Percentiles rank a stretch among this genome's conserved stretches.
Evolutionary conservation across 2,888 invertebrate species (phyloP).

Genomic region (Eupsilia transversa): DNA sequence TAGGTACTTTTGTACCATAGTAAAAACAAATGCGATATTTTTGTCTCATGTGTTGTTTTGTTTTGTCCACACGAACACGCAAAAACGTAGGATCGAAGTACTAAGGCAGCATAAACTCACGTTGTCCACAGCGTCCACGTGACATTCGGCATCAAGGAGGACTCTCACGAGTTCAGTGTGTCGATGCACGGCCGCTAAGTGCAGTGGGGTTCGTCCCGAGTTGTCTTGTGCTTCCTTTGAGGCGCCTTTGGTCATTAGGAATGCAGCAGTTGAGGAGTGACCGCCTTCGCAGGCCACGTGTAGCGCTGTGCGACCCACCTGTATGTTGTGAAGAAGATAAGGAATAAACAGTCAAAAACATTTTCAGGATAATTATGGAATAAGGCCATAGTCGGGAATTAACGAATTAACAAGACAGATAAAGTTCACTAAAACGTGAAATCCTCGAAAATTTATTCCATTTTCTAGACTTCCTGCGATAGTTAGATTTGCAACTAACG

Average conservation of each 20-base stretch:
- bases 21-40: background rate
- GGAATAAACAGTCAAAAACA: background rate
- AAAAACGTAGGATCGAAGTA: slow-evolving; percentile 51
- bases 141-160: slow-evolving; percentile 92
- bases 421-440: background rate
- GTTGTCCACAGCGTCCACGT: slow-evolving; percentile 89
- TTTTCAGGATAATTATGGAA: background rate
- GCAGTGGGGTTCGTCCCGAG: slow-evolving; percentile 94
- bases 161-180: slow-evolving; percentile 93
- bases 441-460: background rate
- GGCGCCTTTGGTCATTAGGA: slow-evolving; percentile 91
- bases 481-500: slow-evolving; percentile 13
- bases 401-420: background rate
- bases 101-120: slow-evolving; percentile 76
- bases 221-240: slow-evolving; percentile 93
- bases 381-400: background rate
- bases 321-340: slow-evolving; percentile 15
- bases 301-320: slow-evolving; percentile 91
- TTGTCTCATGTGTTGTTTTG: background rate
- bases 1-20: background rate
- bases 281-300: slow-evolving; percentile 93
- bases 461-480: slow-evolving; percentile 8
- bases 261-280: slow-evolving; percentile 91
- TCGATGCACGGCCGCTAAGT: slow-evolving; percentile 94
- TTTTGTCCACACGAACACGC: slow-evolving; percentile 40